These are phyloP conservation scores for Verasper variegatus DNA, from an alignment of 2,113 vertebrate species.

Conservation along the genomic window DNA sequence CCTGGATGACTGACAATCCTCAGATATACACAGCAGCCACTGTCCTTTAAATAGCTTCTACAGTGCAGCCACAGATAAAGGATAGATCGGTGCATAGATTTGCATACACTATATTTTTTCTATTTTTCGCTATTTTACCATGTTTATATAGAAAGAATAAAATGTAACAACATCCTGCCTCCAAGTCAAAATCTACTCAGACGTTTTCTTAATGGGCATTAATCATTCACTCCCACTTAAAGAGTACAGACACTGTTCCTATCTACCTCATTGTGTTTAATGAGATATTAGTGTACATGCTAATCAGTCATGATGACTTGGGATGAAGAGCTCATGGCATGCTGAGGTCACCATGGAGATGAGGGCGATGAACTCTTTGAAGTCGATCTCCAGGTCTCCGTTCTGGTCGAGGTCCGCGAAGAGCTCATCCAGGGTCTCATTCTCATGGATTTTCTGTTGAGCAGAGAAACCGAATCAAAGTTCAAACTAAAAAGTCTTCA, in stretches of 20 bases:
- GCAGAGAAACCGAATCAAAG: not conserved
- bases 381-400: conserved; percentile 80
- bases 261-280: not conserved
- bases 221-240: not conserved
- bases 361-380: conserved; percentile 80
- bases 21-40: too few relatives aligned
- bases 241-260: not conserved
- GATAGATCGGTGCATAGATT: too few relatives aligned
- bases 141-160: not conserved
- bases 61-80: too few relatives aligned
- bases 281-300: not conserved
- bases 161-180: not conserved
- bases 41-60: too few relatives aligned
- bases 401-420: conserved; percentile 82
- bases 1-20: too few relatives aligned
- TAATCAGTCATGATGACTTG: conserved; percentile 25
- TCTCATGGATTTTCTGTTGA: conserved; percentile 77
- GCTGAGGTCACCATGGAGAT: conserved; percentile 82
- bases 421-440: conserved; percentile 75
- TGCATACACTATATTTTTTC: too few relatives aligned
- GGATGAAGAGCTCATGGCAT: conserved; percentile 70
- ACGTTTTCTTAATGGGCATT: not conserved
- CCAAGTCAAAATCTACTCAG: not conserved
- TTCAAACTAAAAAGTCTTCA: not conserved
- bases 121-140: too few relatives aligned